Conservation (phyloP, 2,888 invertebrate genomes). For the Drosophila setosimentum region DNA sequence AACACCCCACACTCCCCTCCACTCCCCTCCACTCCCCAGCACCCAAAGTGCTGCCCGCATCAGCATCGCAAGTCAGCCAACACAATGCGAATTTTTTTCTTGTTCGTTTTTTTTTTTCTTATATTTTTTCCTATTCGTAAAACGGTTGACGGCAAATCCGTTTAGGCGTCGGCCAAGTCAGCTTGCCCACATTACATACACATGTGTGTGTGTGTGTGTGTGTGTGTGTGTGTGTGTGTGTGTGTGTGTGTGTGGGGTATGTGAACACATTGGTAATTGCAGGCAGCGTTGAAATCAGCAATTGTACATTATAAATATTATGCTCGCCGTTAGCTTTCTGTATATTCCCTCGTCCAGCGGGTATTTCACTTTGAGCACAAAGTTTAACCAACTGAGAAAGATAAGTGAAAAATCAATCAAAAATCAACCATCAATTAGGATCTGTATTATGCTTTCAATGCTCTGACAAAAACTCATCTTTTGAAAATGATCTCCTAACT, state of each 20-base stretch:
- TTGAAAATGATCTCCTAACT: background rate
- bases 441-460: background rate
- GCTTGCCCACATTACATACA: conserved; percentile 29
- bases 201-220: background rate
- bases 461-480: background rate
- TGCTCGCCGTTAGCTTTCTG: conserved; percentile 16
- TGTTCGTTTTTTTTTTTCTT: conserved; percentile 7
- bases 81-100: conserved; percentile 35
- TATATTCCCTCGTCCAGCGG: background rate
- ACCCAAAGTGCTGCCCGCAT: background rate
- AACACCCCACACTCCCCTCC: background rate
- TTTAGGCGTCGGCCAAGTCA: conserved; percentile 53
- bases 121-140: conserved; percentile 6
- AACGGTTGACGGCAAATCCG: conserved; percentile 46
- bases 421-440: background rate
- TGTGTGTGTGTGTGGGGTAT: conserved; percentile 18
- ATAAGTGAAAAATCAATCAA: background rate
- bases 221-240: background rate
- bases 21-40: too few relatives aligned
- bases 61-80: conserved; percentile 14
- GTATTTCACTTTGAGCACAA: background rate
- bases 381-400: background rate
- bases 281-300: conserved; percentile 31
- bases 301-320: conserved; percentile 35
- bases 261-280: conserved; percentile 18